Conservation (phyloP, 2,113 vertebrate species). For the Hemibagrus wyckioides region DNA sequence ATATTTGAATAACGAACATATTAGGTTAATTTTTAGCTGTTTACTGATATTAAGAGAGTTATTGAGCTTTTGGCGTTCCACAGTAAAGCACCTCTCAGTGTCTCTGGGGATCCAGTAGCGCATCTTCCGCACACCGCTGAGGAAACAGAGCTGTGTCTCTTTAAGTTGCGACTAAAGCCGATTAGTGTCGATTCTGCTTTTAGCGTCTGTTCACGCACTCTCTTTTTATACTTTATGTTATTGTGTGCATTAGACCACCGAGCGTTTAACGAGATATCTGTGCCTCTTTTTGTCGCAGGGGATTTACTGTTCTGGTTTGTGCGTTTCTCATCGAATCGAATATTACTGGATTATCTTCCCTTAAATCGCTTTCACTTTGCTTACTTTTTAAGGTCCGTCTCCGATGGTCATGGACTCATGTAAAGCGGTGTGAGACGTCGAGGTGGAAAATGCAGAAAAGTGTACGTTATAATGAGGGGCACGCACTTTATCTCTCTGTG, state of each 20-base stretch:
- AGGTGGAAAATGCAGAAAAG: constrained; percentile 89
- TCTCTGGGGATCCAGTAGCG: background rate
- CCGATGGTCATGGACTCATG: constrained; percentile 22
- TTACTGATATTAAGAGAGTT: background rate
- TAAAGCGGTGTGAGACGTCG: constrained; percentile 24
- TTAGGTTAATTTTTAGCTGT: background rate
- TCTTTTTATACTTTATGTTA: constrained; percentile 52
- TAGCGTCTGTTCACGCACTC: constrained; percentile 73
- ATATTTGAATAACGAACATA: background rate
- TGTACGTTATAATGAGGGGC: constrained; percentile 93
- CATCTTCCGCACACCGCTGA: constrained; percentile 11
- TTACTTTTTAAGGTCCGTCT: background rate
- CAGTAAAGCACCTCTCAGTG: background rate
- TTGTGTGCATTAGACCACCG: background rate
- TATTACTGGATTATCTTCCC: constrained; percentile 51
- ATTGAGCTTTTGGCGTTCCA: background rate
- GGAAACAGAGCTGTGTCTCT: constrained; percentile 76
- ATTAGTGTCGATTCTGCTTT: constrained; percentile 78
- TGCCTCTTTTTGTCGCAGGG: too few species aligned
- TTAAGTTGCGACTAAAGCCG: constrained; percentile 84
- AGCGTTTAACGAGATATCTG: background rate
- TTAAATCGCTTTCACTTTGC: constrained; percentile 29
- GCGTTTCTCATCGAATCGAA: background rate
- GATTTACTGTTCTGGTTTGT: constrained; percentile 9
- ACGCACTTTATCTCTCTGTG: constrained; percentile 86